These are phyloP conservation scores for Lasioglossum zephyrum DNA, from an alignment of 2,888 invertebrate species.

Conservation along the genomic window DNA sequence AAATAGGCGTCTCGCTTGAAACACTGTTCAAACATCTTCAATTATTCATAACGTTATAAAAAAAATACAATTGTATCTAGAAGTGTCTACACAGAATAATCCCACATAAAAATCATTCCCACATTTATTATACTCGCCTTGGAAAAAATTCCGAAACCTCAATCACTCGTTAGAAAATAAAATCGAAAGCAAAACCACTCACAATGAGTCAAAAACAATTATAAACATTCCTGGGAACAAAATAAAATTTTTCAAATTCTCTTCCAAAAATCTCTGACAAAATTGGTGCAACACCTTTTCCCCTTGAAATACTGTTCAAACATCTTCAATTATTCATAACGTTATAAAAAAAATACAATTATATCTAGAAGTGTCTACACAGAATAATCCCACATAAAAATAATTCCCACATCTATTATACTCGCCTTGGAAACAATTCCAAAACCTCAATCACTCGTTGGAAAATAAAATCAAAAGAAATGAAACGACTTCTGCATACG, in stretches of 20 bases:
- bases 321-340: too few relatives aligned
- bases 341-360: not conserved
- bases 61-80: not conserved
- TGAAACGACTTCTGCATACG: not conserved
- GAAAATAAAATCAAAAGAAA: not conserved
- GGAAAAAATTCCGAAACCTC: not conserved
- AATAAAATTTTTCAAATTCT: too few relatives aligned
- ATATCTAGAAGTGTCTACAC: not conserved
- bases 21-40: too few relatives aligned
- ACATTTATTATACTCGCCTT: not conserved
- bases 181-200: too few relatives aligned
- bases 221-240: too few relatives aligned
- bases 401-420: not conserved
- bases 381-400: not conserved
- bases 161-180: not conserved
- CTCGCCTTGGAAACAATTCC: not conserved
- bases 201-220: too few relatives aligned
- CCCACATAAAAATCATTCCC: not conserved
- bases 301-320: too few relatives aligned
- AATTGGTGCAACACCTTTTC: too few relatives aligned
- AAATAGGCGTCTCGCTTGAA: not conserved
- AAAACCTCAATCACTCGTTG: not conserved
- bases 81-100: not conserved
- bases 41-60: not conserved
- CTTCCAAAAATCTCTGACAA: too few relatives aligned